Evolutionary conservation across 2,888 invertebrate genomes (phyloP).

Genomic region (Cheilosia scutellata): DNA sequence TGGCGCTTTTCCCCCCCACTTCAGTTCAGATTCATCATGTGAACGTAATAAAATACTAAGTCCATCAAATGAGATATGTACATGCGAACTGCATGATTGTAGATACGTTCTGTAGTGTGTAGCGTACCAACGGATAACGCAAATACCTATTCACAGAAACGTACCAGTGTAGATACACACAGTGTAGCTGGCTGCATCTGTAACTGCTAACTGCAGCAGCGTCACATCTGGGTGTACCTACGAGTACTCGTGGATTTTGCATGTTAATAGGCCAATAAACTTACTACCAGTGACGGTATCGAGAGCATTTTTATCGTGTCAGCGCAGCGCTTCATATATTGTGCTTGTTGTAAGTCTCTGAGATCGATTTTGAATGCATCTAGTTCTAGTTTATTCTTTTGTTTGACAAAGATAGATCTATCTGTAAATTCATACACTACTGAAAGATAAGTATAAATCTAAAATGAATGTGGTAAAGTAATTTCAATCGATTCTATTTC

Average conservation of each 20-base stretch:
- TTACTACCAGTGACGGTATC: slow-evolving; percentile 8
- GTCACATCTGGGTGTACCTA: slow-evolving; percentile 25
- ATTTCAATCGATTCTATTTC: no score
- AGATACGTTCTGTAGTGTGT: slow-evolving; percentile 40
- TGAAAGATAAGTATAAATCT: no score
- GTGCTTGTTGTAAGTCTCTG: neutral
- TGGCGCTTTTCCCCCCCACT: slow-evolving; percentile 41
- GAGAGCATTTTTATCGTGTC: slow-evolving; percentile 12
- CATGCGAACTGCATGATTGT: slow-evolving; percentile 40
- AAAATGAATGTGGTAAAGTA: no score
- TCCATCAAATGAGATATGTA: slow-evolving; percentile 57
- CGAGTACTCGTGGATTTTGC: slow-evolving; percentile 60
- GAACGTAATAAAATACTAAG: slow-evolving; percentile 50
- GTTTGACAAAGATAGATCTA: no score
- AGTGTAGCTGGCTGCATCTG: slow-evolving; percentile 16
- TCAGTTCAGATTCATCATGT: neutral
- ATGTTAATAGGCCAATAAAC: slow-evolving; percentile 73
- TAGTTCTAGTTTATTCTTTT: neutral
- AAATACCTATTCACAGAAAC: slow-evolving; percentile 34
- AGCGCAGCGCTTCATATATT: neutral
- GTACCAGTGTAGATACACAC: neutral
- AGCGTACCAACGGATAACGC: slow-evolving; percentile 40
- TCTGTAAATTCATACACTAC: no score
- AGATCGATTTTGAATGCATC: slow-evolving; percentile 15
- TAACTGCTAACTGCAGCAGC: slow-evolving; percentile 38